Percentiles rank a stretch among this genome's conserved stretches.
These are phyloP conservation scores for Marasmarcha lunaedactyla DNA, from an alignment of 2,888 invertebrate genomes.

Conservation along the genomic window DNA sequence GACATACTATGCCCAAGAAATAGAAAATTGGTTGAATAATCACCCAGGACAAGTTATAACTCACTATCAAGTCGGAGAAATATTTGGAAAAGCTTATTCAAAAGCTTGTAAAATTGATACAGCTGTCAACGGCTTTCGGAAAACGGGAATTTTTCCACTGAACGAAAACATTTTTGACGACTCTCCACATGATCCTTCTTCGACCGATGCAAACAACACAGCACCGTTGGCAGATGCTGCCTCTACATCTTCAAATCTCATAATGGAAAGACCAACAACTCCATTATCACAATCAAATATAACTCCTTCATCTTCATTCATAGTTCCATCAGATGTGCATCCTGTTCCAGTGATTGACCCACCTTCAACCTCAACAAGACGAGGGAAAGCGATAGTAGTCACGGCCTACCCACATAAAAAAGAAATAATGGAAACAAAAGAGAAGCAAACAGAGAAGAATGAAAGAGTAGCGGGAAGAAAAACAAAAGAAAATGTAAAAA, in stretches of 20 bases:
- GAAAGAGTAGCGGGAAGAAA: background rate
- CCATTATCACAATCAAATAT: constrained; percentile 2
- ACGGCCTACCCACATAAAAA: background rate
- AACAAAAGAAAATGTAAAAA: background rate
- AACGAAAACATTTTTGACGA: background rate
- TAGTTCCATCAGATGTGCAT: constrained; percentile 3
- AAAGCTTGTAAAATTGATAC: constrained; percentile 14
- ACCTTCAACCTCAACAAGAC: background rate
- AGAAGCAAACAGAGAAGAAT: constrained; percentile 4
- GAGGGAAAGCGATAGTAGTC: constrained; percentile 1
- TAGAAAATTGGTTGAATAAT: constrained; percentile 19
- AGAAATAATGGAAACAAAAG: background rate
- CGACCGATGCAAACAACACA: too few relatives aligned
- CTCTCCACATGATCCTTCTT: background rate
- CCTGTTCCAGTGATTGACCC: background rate
- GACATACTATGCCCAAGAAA: constrained; percentile 22
- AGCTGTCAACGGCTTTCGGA: constrained; percentile 18
- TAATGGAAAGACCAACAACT: constrained; percentile 3
- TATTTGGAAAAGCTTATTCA: constrained; percentile 22
- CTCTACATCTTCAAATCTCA: too few relatives aligned
- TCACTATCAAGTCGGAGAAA: constrained; percentile 19
- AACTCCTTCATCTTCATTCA: constrained; percentile 4
- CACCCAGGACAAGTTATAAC: constrained; percentile 24
- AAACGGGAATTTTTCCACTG: constrained; percentile 14
- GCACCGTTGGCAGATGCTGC: too few relatives aligned